Evolutionary conservation across 2,797 vertebrate species (phyloP), one percentile per base, ranked within the genome.

Genomic region (Cetoscarus ocellatus): DNA sequence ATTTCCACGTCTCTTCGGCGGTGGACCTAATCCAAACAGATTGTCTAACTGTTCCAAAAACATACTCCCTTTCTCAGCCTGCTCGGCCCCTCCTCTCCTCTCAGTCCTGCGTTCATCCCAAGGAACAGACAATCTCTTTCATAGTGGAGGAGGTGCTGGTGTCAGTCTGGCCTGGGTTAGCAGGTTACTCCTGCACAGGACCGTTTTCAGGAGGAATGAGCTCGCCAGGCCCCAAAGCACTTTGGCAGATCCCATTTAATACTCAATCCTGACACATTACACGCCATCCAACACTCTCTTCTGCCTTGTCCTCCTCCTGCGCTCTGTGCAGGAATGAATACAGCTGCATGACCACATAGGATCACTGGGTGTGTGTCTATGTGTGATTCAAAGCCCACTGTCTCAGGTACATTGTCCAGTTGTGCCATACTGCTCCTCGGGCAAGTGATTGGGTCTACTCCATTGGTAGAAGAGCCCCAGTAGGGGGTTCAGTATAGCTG

Each of bases 21-120:
- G 73, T 86, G 73, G 71, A 83, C 35, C 69, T 93, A 94, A 91
- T 90, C 91, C 92, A 93, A 90, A 88, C 87, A 92, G 90, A 93
- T 90, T 85, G 85, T 89, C 82, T 94, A 92, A 94, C 92, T 90
- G 92, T 91, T 93, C 91, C 87, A 86, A 93, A 93, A 94, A 94
- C 91, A 94, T 86, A 92, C 93, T 92, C 90, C 93, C 84, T 87
- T 86, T 88, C 80, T 86, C 65, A 69, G 77, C 78, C 85, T 80
- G 68, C 75, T 67, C 50, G 45, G 17, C 76, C 42, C 62, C 82
- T 71, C 80, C 44, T 61, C 76, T 70, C 79, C 69, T 56, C 70
- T 84, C 79, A 67, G 69, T 86, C 75, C 85, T 60, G 80, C 61
- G 79, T 88, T 87, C 89, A 85, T 91, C 81, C 63, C 44, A 9